Conservation (phyloP, 2,888 invertebrate genomes). For the Caenorhabditis drosophilae region DNA sequence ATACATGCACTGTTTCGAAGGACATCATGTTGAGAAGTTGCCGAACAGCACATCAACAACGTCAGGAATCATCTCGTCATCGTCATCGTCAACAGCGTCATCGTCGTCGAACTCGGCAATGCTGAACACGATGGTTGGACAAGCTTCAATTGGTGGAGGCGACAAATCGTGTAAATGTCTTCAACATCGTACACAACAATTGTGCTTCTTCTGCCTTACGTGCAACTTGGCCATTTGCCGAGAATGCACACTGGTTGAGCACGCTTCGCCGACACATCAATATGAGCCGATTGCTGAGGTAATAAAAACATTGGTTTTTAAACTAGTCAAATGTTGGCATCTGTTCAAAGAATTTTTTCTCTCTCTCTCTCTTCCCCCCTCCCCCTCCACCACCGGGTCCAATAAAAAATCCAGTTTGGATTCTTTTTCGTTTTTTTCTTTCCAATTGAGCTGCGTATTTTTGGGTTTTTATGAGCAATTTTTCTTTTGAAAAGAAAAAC, state of each 20-base stretch:
- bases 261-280: slow-evolving; percentile 78
- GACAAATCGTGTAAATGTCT: slow-evolving; percentile 45
- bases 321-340: too few species aligned
- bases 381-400: too few species aligned
- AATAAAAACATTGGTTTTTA: too few species aligned
- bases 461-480: too few species aligned
- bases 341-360: too few species aligned
- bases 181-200: slow-evolving; percentile 76
- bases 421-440: too few species aligned
- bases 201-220: slow-evolving; percentile 91
- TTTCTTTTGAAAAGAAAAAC: too few species aligned
- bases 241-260: slow-evolving; percentile 89
- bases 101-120: slow-evolving; percentile 16
- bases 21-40: slow-evolving; percentile 61
- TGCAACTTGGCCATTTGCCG: slow-evolving; percentile 92
- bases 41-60: not conserved
- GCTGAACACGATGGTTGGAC: not conserved
- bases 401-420: too few species aligned
- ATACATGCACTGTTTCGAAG: slow-evolving; percentile 98
- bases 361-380: too few species aligned
- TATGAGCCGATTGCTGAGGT: slow-evolving; percentile 83
- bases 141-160: not conserved
- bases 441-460: too few species aligned
- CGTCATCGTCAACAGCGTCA: slow-evolving; percentile 25
- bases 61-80: slow-evolving; percentile 7